phyloP scores from a whole-genome alignment of 2,888 invertebrate species.

The Bhutanitis thaidina region DNA sequence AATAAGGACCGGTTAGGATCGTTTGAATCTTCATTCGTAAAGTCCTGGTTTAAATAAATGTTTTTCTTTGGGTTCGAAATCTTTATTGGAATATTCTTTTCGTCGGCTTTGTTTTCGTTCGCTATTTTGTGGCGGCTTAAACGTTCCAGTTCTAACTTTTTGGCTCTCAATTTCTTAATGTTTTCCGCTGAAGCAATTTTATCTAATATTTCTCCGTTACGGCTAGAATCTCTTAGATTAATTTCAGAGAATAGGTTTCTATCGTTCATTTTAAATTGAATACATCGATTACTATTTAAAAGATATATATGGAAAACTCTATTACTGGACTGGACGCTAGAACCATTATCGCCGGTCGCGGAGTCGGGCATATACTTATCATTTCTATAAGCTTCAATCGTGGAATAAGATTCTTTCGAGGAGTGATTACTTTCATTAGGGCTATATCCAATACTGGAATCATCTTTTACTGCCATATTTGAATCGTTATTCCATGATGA shows the following conservation, averaged over 20 bases:
- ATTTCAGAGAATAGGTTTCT: slow-evolving; percentile 56
- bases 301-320: slow-evolving; percentile 47
- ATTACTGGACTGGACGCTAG: slow-evolving; percentile 17
- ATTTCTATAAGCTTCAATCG: slow-evolving; percentile 52
- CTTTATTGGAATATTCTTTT: slow-evolving; percentile 61
- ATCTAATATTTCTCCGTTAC: slow-evolving; percentile 25
- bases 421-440: slow-evolving; percentile 2
- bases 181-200: slow-evolving; percentile 56
- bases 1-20: slow-evolving; percentile 47
- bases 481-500: background rate
- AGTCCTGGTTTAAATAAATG: slow-evolving; percentile 54
- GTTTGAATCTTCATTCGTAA: slow-evolving; percentile 33
- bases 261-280: slow-evolving; percentile 50
- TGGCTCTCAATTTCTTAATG: slow-evolving; percentile 45
- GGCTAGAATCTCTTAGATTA: slow-evolving; percentile 41
- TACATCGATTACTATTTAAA: slow-evolving; percentile 36
- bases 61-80: slow-evolving; percentile 57
- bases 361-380: slow-evolving; percentile 51
- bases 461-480: background rate
- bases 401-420: slow-evolving; percentile 23
- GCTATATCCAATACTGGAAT: background rate
- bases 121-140: slow-evolving; percentile 24
- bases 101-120: slow-evolving; percentile 30
- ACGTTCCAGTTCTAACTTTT: slow-evolving; percentile 45
- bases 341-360: slow-evolving; percentile 35